These are phyloP conservation scores for Staurois parvus DNA, from an alignment of 2,797 vertebrate genomes.

Conservation along the genomic window DNA sequence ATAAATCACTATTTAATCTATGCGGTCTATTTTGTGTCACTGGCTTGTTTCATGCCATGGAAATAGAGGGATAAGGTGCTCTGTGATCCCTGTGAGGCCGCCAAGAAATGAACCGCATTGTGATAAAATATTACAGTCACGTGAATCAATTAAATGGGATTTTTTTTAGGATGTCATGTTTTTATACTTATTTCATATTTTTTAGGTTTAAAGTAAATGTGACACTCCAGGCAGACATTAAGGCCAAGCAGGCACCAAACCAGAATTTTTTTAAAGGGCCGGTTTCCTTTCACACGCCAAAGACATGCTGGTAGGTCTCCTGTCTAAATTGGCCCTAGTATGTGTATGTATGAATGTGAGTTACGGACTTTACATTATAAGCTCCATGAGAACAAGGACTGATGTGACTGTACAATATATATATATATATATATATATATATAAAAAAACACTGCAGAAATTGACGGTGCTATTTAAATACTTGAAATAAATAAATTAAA, in stretches of 20 bases:
- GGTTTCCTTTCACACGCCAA: no score
- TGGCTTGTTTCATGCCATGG: background rate
- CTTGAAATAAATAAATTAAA: no score
- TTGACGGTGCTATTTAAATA: no score
- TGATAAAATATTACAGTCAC: background rate
- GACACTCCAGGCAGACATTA: background rate
- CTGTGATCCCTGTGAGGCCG: background rate
- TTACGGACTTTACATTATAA: no score
- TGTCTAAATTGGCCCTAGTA: no score
- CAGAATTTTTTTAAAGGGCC: background rate
- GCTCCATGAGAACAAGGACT: no score
- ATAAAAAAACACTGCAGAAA: no score
- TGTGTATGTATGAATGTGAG: no score
- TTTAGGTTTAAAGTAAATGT: background rate
- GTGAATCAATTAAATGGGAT: background rate
- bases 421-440: no score
- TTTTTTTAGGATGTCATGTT: background rate
- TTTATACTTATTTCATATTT: background rate
- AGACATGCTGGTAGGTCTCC: no score
- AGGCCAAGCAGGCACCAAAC: background rate
- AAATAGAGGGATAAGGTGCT: background rate
- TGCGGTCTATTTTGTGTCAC: conserved; percentile 5
- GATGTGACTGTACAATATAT: no score
- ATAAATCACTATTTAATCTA: conserved; percentile 23
- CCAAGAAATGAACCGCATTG: background rate